These are phyloP conservation scores for Albula glossodonta DNA, from an alignment of 2,113 vertebrate species.

Conservation along the genomic window DNA sequence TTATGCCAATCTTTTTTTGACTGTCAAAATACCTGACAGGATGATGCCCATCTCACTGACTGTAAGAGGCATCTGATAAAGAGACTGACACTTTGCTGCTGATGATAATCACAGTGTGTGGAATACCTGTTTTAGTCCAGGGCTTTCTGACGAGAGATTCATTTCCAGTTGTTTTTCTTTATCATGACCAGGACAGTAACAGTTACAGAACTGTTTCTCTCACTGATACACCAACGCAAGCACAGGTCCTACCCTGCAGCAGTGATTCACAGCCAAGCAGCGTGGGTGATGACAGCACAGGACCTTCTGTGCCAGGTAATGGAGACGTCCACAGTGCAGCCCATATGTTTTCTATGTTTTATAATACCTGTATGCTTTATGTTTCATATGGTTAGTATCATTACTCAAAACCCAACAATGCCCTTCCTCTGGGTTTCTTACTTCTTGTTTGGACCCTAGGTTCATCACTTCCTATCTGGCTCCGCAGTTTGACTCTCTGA, in stretches of 20 bases:
- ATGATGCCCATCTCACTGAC: background rate
- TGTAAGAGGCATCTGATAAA: background rate
- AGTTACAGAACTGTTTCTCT: conserved; percentile 6
- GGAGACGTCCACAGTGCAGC: background rate
- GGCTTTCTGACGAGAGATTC: background rate
- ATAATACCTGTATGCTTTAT: background rate
- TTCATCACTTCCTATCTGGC: no score
- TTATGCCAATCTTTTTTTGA: background rate
- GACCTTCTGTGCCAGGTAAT: conserved; percentile 45
- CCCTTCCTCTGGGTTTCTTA: no score
- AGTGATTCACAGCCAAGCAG: conserved; percentile 11
- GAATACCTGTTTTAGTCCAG: background rate
- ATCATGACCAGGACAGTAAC: conserved; percentile 38
- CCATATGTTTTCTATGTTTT: background rate
- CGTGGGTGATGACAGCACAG: conserved; percentile 13
- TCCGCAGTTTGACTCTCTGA: background rate
- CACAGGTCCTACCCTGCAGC: conserved; percentile 33
- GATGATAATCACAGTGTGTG: background rate
- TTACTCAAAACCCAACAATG: background rate
- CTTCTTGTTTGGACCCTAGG: no score
- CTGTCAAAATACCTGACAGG: background rate
- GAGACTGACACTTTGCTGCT: background rate
- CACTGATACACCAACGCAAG: conserved; percentile 26
- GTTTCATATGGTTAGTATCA: background rate
- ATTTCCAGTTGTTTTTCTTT: conserved; percentile 6